A percentile compares a stretch with the other conserved stretches of the same genome.
phyloP scores from a whole-genome alignment of 2,113 vertebrate species.

The Hypanus sabinus region DNA sequence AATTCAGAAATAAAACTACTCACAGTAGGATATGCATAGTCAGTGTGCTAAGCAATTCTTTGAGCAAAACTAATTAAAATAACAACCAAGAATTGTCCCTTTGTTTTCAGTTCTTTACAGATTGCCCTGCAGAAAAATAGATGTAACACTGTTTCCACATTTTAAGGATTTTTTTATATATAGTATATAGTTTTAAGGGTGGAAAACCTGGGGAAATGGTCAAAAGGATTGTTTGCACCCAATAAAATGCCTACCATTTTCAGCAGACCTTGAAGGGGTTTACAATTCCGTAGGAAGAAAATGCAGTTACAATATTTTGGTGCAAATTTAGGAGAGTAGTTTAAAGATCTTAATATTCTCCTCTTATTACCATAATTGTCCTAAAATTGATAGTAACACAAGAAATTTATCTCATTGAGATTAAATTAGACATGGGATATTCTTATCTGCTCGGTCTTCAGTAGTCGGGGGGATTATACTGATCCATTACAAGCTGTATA shows the following conservation, averaged over 20 bases:
- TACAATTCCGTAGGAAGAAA: not conserved
- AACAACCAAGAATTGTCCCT: not conserved
- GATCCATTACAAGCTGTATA: conserved; percentile 22
- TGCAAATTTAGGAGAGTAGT: not conserved
- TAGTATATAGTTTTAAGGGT: not conserved
- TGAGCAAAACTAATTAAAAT: not conserved
- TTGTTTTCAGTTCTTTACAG: not conserved
- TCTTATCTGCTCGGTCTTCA: conserved; percentile 15
- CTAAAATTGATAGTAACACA: not conserved
- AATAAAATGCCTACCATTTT: not conserved
- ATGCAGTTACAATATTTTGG: not conserved
- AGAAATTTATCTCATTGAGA: not conserved
- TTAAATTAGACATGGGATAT: conserved; percentile 9
- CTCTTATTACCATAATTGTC: not conserved
- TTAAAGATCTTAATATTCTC: not conserved
- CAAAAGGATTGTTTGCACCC: not conserved
- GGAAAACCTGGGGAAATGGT: not conserved
- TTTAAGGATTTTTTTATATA: not conserved
- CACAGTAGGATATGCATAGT: not conserved
- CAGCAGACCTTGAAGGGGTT: not conserved
- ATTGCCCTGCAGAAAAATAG: not conserved
- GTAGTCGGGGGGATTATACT: not conserved
- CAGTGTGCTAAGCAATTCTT: not conserved
- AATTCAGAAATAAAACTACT: not conserved
- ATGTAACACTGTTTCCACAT: not conserved